Evolutionary conservation across 2,888 invertebrate species (phyloP).

Genomic region (Copidosoma aretas): DNA sequence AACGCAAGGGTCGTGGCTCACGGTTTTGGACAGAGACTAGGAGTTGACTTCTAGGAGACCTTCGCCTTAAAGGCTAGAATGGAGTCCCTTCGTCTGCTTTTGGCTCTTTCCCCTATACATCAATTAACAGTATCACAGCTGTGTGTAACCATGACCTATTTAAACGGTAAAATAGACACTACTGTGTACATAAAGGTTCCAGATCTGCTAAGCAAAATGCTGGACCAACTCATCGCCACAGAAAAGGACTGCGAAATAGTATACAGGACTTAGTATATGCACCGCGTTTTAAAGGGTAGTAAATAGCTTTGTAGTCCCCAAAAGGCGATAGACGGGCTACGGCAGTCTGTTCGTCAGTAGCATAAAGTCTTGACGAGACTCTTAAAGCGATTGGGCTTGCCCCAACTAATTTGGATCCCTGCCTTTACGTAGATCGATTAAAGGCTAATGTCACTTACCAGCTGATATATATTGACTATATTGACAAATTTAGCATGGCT

Average conservation of each 20-base stretch:
- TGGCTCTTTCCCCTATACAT: slow-evolving; percentile 2
- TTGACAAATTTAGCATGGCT: slow-evolving; percentile 23
- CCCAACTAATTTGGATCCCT: slow-evolving; percentile 22
- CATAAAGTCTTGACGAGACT: slow-evolving; percentile 1
- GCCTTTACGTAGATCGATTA: slow-evolving; percentile 14
- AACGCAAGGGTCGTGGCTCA: slow-evolving; percentile 27
- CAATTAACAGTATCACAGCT: slow-evolving; percentile 5
- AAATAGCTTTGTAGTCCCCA: slow-evolving; percentile 9
- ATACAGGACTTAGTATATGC: slow-evolving; percentile 3
- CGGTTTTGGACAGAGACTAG: slow-evolving; percentile 22
- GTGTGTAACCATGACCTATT: slow-evolving; percentile 27
- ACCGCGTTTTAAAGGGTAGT: not conserved
- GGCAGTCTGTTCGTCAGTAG: slow-evolving; percentile 10
- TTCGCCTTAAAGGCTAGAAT: slow-evolving; percentile 18
- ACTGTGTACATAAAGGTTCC: slow-evolving; percentile 24
- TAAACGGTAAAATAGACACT: slow-evolving; percentile 31
- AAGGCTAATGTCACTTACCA: not conserved
- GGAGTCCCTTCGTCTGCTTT: not conserved
- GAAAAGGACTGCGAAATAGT: not conserved
- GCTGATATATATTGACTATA: slow-evolving; percentile 35
- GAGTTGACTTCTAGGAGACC: slow-evolving; percentile 17
- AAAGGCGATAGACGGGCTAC: slow-evolving; percentile 15
- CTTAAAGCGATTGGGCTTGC: not conserved
- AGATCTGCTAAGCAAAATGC: not conserved
- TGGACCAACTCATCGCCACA: not conserved